Evolutionary conservation across 2,888 invertebrate genomes (phyloP).

Genomic region (Clistopyga incitator): DNA sequence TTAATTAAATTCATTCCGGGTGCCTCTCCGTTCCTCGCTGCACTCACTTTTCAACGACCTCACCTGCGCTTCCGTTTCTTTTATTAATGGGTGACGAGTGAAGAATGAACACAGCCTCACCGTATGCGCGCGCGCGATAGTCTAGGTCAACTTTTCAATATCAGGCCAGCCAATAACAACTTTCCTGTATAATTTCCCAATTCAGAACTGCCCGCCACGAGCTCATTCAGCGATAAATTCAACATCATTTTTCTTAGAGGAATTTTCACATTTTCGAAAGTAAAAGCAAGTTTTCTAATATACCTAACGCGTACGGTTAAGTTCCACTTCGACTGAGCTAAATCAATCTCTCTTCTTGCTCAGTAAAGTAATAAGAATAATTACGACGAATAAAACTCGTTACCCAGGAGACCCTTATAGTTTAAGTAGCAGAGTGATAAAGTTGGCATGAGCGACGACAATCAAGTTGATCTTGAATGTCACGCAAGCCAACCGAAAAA

Average conservation of each 20-base stretch:
- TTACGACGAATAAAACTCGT: not conserved
- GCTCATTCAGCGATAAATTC: not conserved
- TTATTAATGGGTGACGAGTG: slow-evolving; percentile 28
- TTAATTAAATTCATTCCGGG: slow-evolving; percentile 43
- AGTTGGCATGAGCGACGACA: not conserved
- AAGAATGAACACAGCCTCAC: slow-evolving; percentile 18
- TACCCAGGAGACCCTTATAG: not conserved
- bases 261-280: not conserved
- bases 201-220: not conserved
- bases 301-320: not conserved
- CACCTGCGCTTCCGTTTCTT: slow-evolving; percentile 14
- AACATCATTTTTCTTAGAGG: not conserved
- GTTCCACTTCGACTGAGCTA: not conserved
- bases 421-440: not conserved
- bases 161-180: not conserved
- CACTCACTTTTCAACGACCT: not conserved
- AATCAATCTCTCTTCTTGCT: too few relatives aligned
- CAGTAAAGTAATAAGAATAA: not conserved
- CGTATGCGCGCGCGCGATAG: not conserved
- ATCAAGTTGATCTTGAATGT: slow-evolving; percentile 11
- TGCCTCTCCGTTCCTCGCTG: slow-evolving; percentile 30
- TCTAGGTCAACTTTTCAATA: slow-evolving; percentile 21
- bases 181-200: not conserved
- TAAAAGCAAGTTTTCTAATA: not conserved
- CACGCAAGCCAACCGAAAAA: not conserved